Conservation (phyloP, 2,888 invertebrate genomes). For the Timema podura region DNA sequence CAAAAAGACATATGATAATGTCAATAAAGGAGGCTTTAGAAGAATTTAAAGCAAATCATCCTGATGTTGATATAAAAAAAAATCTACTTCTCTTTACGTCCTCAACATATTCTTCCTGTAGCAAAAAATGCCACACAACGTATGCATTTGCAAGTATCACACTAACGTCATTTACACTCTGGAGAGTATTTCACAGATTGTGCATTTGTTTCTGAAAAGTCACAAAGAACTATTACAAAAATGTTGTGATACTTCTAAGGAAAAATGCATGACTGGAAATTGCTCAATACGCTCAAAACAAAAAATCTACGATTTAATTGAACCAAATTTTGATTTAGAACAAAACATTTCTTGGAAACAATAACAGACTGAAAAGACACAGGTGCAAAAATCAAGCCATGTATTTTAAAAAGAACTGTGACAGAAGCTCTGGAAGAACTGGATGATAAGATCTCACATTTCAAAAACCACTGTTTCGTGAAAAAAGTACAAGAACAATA, state of each 20-base stretch:
- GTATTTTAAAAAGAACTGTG: background rate
- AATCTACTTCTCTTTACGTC: slow-evolving; percentile 1
- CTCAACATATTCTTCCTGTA: background rate
- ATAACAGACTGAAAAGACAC: no score
- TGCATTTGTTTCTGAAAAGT: background rate
- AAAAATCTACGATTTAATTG: slow-evolving; percentile 1
- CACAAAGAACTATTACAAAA: slow-evolving; percentile 11
- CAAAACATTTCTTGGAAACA: background rate
- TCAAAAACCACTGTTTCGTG: background rate
- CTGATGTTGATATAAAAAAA: background rate
- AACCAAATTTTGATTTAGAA: background rate
- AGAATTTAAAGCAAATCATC: background rate
- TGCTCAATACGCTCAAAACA: slow-evolving; percentile 2
- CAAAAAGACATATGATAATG: slow-evolving; percentile 2
- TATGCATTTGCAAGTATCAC: slow-evolving; percentile 6
- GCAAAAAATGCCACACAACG: background rate
- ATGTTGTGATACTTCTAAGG: slow-evolving; percentile 1
- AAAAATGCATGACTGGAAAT: slow-evolving; percentile 4
- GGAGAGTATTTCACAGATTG: background rate
- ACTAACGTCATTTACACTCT: background rate
- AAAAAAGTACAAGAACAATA: slow-evolving; percentile 6
- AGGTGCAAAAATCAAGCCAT: no score
- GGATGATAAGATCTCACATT: slow-evolving; percentile 3
- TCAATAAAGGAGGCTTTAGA: background rate
- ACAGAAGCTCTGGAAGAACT: background rate